Evolutionary conservation across 2,797 vertebrate genomes (phyloP).

Genomic region (Graptemys geographica): DNA sequence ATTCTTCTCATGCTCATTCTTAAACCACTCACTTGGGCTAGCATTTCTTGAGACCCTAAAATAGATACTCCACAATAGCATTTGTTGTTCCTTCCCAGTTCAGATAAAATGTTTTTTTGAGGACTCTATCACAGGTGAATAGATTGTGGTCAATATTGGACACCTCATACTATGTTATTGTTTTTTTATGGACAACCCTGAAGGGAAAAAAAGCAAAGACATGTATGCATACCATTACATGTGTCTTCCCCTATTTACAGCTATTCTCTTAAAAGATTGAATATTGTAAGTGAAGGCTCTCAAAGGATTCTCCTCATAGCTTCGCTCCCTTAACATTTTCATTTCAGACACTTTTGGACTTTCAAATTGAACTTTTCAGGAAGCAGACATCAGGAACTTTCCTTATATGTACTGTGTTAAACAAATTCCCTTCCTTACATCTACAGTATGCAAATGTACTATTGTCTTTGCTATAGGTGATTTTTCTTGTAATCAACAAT

Average conservation of each 20-base stretch:
- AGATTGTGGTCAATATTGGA: background rate
- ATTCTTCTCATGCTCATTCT: background rate
- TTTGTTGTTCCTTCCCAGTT: background rate
- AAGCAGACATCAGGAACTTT: constrained; percentile 17
- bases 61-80: background rate
- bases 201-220: background rate
- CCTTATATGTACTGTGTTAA: background rate
- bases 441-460: background rate
- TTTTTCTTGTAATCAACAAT: background rate
- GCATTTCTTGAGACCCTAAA: background rate
- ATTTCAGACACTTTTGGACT: background rate
- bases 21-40: background rate
- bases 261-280: background rate
- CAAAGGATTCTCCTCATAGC: background rate
- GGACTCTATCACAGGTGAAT: background rate
- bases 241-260: background rate
- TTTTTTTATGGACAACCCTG: background rate
- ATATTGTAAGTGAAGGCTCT: background rate
- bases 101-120: constrained; percentile 15
- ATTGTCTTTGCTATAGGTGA: background rate
- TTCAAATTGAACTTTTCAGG: constrained; percentile 26
- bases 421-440: background rate
- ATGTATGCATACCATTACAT: background rate
- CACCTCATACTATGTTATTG: background rate
- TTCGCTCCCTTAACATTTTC: background rate